Base-by-base conservation (phyloP, 2,888 invertebrate species). In the Vannuccia rotundouncinata region DNA sequence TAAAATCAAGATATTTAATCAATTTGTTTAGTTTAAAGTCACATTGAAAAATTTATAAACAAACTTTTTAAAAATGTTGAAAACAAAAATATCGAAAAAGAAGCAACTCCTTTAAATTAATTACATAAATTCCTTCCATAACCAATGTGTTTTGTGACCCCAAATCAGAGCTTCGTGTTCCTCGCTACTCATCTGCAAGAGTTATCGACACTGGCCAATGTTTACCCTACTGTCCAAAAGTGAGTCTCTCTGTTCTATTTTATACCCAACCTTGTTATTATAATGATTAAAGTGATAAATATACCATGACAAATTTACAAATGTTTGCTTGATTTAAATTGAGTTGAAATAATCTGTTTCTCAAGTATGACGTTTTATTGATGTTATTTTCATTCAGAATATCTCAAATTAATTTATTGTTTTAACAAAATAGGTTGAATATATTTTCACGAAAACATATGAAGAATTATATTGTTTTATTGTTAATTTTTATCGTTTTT, bases 191-290 rank as follows among this genome's bases (percentile, higher is more conserved):
- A 66, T 66, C 25, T 66, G 13, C 66, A 2, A 2, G 66, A 66
- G 25, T 17, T 66, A 22, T 27, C 66, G 2, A 66, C 66, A 5
- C 22, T 66, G 25, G 66, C 66, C 2, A 22, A 66, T 22, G 66
- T 66, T 66, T 66, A 66, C 25, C 66, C 66, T 22, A 22, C 66
- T 5, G 66, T 66, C 2, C 66, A 66, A 66, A 66, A 66, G 66
- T 66, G 25, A 66, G 66, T 66, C 45, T 45, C 45, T 45, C 17
- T 45, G 45, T 45, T 5, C 5, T 45, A 45, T 5, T 17, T 45
- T 45, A 13, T 13, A 45, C 17, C 17, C 5, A 45, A 13, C 17
- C 10, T 45, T 13, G 17, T 45, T 5, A 45, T 45, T 13, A 45
- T 45, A 13, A 5, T 13, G 45, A 13, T 45, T 13, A 45, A 45